These are phyloP conservation scores for Acrocephalus scirpaceus DNA, from an alignment of 2,797 vertebrate genomes.

Conservation along the genomic window DNA sequence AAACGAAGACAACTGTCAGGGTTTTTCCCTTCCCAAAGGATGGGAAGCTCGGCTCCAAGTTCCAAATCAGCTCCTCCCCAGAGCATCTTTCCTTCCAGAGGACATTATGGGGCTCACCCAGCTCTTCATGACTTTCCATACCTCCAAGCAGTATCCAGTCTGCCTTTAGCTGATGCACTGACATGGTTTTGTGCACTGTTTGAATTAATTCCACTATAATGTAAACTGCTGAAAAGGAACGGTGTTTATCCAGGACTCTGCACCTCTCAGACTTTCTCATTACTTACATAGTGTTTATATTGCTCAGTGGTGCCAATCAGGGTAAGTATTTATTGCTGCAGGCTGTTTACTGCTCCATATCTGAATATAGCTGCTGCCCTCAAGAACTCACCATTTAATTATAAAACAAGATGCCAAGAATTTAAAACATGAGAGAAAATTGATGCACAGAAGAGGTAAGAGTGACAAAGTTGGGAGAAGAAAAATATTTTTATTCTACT, in stretches of 20 bases:
- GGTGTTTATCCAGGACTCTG: background rate
- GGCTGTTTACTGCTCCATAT: constrained; percentile 37
- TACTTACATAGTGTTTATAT: constrained; percentile 27
- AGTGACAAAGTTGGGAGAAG: background rate
- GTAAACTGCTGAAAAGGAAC: background rate
- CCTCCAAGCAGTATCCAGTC: background rate
- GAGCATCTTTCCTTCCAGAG: background rate
- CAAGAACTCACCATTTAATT: constrained; percentile 34
- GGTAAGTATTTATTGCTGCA: constrained; percentile 32
- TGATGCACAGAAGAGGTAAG: background rate
- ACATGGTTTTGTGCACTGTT: background rate
- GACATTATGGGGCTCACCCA: background rate
- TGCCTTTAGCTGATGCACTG: background rate
- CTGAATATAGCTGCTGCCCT: constrained; percentile 30
- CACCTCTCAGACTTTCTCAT: constrained; percentile 40
- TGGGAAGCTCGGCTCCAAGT: background rate
- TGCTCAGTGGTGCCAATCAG: constrained; percentile 32
- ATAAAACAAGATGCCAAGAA: background rate
- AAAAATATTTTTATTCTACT: background rate
- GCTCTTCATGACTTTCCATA: background rate
- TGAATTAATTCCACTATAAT: background rate
- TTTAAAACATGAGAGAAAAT: background rate
- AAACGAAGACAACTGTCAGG: background rate
- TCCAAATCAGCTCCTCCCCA: background rate
- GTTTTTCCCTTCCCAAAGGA: background rate